Conservation (phyloP, 2,113 vertebrate genomes). For the Rynchops niger region DNA sequence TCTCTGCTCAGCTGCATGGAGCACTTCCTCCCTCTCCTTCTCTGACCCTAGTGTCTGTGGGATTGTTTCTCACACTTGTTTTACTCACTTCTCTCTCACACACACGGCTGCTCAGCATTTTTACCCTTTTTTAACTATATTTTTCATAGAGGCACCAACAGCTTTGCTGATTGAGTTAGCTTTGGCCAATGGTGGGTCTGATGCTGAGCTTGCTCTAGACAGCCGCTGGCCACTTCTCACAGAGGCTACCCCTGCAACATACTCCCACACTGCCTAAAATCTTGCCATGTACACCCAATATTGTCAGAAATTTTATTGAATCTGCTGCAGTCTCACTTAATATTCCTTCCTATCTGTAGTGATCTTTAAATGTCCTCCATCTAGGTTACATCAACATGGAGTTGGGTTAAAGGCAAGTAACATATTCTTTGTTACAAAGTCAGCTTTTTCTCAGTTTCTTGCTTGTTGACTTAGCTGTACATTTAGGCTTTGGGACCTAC, state of each 20-base stretch:
- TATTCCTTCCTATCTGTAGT: neutral
- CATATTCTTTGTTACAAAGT: fast-evolving
- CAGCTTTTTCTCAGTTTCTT: neutral
- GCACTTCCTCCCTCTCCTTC: neutral
- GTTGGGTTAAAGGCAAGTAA: neutral
- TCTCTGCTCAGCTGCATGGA: neutral
- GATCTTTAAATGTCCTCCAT: neutral
- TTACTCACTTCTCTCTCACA: neutral
- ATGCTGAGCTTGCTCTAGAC: neutral
- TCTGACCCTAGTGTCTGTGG: neutral
- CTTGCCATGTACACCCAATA: neutral
- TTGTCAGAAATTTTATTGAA: neutral
- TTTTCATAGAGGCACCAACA: neutral
- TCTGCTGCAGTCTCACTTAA: neutral
- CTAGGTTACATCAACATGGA: neutral
- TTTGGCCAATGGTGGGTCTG: neutral
- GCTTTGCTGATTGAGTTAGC: neutral
- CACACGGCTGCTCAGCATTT: neutral
- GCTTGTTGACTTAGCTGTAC: neutral
- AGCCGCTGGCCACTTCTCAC: neutral
- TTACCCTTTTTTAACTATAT: neutral
- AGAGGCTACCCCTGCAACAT: neutral
- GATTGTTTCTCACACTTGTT: neutral
- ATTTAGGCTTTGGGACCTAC: neutral
- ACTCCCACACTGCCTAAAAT: fast-evolving